Base-by-base conservation (phyloP, 1,140 invertebrate species). In the Cydia strobilella region DNA sequence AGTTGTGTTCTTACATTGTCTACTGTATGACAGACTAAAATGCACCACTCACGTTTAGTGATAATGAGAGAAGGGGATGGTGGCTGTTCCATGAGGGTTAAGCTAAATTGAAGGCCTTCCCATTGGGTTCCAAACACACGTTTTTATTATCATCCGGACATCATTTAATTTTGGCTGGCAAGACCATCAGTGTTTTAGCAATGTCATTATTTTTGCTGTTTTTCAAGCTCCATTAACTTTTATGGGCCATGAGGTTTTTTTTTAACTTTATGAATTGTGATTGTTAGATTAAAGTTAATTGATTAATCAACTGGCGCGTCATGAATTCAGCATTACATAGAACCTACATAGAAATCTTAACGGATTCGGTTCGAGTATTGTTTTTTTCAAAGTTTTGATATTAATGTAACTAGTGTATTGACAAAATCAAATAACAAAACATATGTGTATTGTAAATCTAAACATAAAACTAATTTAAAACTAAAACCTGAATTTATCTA, bases 111-210 rank as follows among this genome's bases (percentile, higher is more conserved):
- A 77, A 84, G 80, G 74, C 77, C 81, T 77, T 75, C 77, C 82
- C 81, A 86, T 85, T 86, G 86, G 83, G 80, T 83, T 83, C 79
- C 82, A 84, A 86, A 89, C 80, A 83, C 81, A 84, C 85, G 85
- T 87, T 89, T 88, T 89, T 89, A 87, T 89, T 87, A 88, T 86
- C 81, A 84, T 78, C 79, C 77, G 77, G 77, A 35, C 80, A 78
- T 79, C 83, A 86, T 87, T 90, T 87, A 87, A 88, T 90, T 88
- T 88, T 82, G 81, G 80, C 82, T 76, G 77, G 72, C 65, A 76
- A 74, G 76, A 82, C 74, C 74, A 82, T 73, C 74, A 78, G 65
- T 80, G 76, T 83, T 84, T 84, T 81, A 80, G 80, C 77, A 35
- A 35, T 69, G 15, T 54, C 31, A 25, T 76, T 76, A 69, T 76